phyloP scores from a whole-genome alignment of 1,140 invertebrate species.

The Heliconius eleuchia region DNA sequence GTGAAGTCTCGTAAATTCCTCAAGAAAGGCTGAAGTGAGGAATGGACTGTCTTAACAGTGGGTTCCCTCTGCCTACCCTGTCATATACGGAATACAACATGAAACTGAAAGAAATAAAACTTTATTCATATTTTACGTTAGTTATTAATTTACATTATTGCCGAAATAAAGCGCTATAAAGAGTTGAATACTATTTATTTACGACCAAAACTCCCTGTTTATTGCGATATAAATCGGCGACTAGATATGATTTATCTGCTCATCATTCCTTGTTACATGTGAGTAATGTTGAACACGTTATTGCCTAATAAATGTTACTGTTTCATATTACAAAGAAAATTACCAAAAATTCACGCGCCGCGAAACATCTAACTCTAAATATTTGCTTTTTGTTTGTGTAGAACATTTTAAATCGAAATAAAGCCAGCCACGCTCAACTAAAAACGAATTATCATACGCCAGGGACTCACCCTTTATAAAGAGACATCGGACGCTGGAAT shows the following conservation, averaged over 20 bases:
- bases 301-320: conserved; percentile 56
- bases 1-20: too few species aligned
- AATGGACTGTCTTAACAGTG: too few species aligned
- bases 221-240: conserved; percentile 76
- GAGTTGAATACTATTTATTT: conserved; percentile 69
- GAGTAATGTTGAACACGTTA: conserved; percentile 59
- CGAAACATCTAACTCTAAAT: conserved; percentile 24
- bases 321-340: conserved; percentile 33
- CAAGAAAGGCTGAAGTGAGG: too few species aligned
- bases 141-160: not conserved
- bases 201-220: conserved; percentile 65
- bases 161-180: conserved; percentile 45
- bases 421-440: conserved; percentile 49
- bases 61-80: too few species aligned
- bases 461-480: conserved; percentile 72
- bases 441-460: conserved; percentile 65
- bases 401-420: conserved; percentile 44
- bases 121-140: not conserved
- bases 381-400: conserved; percentile 35
- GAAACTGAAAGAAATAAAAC: too few species aligned
- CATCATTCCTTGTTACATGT: conserved; percentile 74
- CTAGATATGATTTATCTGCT: conserved; percentile 77
- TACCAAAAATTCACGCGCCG: conserved; percentile 26
- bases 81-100: too few species aligned
- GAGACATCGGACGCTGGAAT: conserved; percentile 66